Base-by-base conservation (phyloP, 2,888 invertebrate genomes). In the Stenchaetothrips biformis region DNA sequence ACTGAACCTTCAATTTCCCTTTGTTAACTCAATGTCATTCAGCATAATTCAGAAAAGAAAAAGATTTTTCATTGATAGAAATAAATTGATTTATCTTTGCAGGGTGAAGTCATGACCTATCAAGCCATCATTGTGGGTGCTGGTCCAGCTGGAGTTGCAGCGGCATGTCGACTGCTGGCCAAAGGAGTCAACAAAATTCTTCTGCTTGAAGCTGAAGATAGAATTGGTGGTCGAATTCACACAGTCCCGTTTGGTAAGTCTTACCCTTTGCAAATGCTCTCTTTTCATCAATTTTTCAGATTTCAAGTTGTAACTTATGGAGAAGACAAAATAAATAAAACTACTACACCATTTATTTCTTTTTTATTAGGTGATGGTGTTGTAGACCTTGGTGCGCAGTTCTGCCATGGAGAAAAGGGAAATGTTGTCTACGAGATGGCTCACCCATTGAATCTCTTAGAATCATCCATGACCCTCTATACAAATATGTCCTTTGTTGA, bases 151-250 rank as follows among this genome's bases (percentile, higher is more conserved):
- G 91, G 91, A 18, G 86, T 90, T 78, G 88, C 90, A 16, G 89
- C 90, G n/a, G 90, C 89, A 9, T 85, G 87, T 9, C 86, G 86
- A 82, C 84, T 91, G 8, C 82, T 88, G 4, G 86, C 88, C 83
- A 86, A 86, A 82, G 88, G 88, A n/a, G 85, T 88, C 13, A 83
- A 85, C 48, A 86, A 89, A 83, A 89, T 92, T 2, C 82, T 90
- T 59, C 87, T 92, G 0, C 84, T 93, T 77, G 93, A 92, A 85
- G 91, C 91, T 0, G 90, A 90, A 82, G 87, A 89, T 82, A 88
- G 91, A 67, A 88, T 92, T 80, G 93, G 93, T 0, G 93, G 93
- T 0, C 88, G 93, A 81, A 88, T 92, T 37, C 84, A 87, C 79
- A 88, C 89, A 2, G 83, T 85, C 37, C 83, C 85, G 74, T 88